Conservation (phyloP, 1,140 invertebrate genomes). For the Philotrypesis tridentata region DNA sequence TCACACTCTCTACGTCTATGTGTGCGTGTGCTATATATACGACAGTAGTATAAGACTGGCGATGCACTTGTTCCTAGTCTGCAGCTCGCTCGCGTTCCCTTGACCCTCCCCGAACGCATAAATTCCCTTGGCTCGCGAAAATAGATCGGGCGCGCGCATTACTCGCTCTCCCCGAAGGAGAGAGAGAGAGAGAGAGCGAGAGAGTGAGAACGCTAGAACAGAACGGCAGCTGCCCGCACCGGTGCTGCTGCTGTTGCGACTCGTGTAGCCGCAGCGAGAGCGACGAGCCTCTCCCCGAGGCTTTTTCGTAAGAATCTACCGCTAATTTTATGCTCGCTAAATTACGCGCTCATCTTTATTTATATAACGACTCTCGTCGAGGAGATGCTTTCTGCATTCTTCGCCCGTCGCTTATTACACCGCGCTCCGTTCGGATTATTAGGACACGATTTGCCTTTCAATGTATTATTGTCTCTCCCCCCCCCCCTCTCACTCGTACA, state of each 20-base stretch:
- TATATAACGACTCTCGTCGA: constrained; percentile 38
- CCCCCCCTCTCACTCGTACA: too few species aligned
- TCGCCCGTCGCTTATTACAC: not conserved
- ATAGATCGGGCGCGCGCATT: constrained; percentile 53
- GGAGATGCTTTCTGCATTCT: constrained; percentile 8
- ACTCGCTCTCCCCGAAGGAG: not conserved
- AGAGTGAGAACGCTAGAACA: not conserved
- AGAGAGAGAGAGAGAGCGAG: not conserved
- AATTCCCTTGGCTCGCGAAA: constrained; percentile 61
- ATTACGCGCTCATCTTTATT: constrained; percentile 22
- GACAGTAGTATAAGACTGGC: not conserved
- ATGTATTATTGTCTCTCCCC: not conserved
- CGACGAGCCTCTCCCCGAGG: not conserved
- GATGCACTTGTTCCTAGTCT: constrained; percentile 63
- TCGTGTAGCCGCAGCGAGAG: not conserved
- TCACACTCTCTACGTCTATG: not conserved
- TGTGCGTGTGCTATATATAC: not conserved
- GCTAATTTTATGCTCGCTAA: constrained; percentile 33
- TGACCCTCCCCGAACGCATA: constrained; percentile 68
- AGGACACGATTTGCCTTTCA: not conserved
- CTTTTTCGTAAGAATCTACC: constrained; percentile 20
- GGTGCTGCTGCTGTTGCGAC: too few species aligned
- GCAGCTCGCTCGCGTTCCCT: constrained; percentile 57
- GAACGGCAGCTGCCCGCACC: too few species aligned
- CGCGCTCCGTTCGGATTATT: not conserved